Evolutionary conservation across 2,888 invertebrate genomes (phyloP).

Genomic region (Phyllotreta cruciferae): DNA sequence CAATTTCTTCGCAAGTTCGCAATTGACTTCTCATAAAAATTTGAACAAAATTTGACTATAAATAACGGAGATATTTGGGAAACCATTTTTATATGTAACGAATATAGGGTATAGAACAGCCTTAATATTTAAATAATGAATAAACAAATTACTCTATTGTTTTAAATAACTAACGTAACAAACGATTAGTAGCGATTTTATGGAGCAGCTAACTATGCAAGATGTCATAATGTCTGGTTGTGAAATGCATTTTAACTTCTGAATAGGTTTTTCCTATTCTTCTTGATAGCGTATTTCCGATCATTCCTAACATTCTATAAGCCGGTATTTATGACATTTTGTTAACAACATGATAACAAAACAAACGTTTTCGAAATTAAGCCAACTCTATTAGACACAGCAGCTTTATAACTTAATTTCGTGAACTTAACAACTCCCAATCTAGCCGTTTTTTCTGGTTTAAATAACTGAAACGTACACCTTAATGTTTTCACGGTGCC

Average conservation of each 20-base stretch:
- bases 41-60: no score
- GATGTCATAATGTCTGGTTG: conserved; percentile 16
- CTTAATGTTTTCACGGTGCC: background rate
- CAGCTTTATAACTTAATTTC: no score
- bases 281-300: conserved; percentile 46
- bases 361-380: no score
- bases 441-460: no score
- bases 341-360: background rate
- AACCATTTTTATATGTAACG: no score
- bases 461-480: no score
- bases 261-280: conserved; percentile 41
- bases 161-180: conserved; percentile 16
- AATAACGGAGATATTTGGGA: no score
- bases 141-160: conserved; percentile 20
- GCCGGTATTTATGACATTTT: conserved; percentile 7
- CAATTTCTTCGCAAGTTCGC: no score
- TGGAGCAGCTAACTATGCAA: conserved; percentile 16
- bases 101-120: no score
- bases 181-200: conserved; percentile 20
- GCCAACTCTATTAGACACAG: no score
- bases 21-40: no score
- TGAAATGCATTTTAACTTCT: conserved; percentile 26
- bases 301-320: conserved; percentile 18
- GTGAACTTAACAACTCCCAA: no score
- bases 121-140: conserved; percentile 1